These are phyloP conservation scores for Gadopsis bispinosus DNA, from an alignment of 2,797 vertebrate species.

Conservation along the genomic window DNA sequence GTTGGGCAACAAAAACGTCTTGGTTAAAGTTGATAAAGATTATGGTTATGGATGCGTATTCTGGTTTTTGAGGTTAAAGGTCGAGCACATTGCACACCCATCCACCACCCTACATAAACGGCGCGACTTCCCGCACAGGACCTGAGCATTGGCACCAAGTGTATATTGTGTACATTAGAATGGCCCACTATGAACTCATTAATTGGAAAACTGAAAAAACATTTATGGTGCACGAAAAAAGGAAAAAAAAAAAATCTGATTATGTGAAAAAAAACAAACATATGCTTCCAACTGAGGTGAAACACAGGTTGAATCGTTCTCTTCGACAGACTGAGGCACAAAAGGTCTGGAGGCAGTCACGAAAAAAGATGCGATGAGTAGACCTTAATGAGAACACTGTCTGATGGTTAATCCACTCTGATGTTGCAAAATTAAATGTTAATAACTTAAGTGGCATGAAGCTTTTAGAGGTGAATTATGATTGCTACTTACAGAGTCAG, in stretches of 20 bases:
- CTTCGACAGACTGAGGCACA: conserved; percentile 45
- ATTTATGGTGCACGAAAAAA: neutral
- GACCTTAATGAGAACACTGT: conserved; percentile 66
- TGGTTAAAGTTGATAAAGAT: neutral
- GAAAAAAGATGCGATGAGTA: conserved; percentile 46
- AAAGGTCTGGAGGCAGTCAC: conserved; percentile 4
- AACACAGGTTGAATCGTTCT: conserved; percentile 26
- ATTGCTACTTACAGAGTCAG: conserved; percentile 60
- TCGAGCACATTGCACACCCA: neutral
- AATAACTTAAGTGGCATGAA: conserved; percentile 80
- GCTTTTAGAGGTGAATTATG: conserved; percentile 76
- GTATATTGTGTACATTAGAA: neutral
- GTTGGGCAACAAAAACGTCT: neutral
- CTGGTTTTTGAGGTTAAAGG: neutral
- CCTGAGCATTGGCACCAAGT: neutral
- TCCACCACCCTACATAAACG: neutral
- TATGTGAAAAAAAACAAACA: neutral
- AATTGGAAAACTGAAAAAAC: neutral
- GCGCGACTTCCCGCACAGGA: neutral
- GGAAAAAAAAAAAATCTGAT: conserved; percentile 10
- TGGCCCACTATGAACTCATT: conserved; percentile 4
- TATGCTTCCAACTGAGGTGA: conserved; percentile 11
- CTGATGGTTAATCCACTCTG: conserved; percentile 74
- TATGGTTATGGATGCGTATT: neutral
- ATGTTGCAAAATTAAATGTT: conserved; percentile 80